Conservation (phyloP, 1,140 invertebrate genomes). For the Formica selysi region DNA sequence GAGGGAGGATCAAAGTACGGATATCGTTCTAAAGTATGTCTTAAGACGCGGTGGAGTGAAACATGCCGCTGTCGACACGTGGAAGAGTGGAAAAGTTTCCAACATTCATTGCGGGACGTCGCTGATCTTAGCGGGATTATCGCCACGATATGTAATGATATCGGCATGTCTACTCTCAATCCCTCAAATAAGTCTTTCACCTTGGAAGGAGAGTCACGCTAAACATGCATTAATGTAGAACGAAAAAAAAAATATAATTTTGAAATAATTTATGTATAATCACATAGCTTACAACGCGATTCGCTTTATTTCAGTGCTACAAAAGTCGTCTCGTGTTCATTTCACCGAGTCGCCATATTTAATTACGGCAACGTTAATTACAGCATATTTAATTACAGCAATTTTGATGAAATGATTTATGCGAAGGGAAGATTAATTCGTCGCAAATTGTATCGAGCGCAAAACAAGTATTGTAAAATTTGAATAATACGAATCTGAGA, state of each 20-base stretch:
- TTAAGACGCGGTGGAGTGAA: slow-evolving; percentile 68
- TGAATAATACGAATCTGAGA: background rate
- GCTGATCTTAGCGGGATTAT: slow-evolving; percentile 43
- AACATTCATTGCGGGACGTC: background rate
- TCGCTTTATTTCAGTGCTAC: background rate
- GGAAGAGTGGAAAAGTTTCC: slow-evolving; percentile 71
- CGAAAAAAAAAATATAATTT: slow-evolving; percentile 1
- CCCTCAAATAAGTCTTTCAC: background rate
- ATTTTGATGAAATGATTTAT: slow-evolving; percentile 12
- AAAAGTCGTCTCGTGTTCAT: slow-evolving; percentile 2
- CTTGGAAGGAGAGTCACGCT: background rate
- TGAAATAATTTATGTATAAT: background rate
- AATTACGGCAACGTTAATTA: background rate
- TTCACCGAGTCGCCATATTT: background rate
- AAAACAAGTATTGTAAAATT: background rate
- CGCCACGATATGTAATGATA: slow-evolving; percentile 45
- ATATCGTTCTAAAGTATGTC: slow-evolving; percentile 68
- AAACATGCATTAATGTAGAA: background rate
- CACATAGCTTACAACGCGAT: background rate
- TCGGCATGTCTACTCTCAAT: background rate
- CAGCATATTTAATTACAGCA: no score
- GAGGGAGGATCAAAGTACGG: slow-evolving; percentile 70
- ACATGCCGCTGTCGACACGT: slow-evolving; percentile 35
- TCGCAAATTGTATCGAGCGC: background rate
- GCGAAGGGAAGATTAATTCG: background rate